phyloP scores from a whole-genome alignment of 2,888 invertebrate species.

The Nemapogon koenigi region DNA sequence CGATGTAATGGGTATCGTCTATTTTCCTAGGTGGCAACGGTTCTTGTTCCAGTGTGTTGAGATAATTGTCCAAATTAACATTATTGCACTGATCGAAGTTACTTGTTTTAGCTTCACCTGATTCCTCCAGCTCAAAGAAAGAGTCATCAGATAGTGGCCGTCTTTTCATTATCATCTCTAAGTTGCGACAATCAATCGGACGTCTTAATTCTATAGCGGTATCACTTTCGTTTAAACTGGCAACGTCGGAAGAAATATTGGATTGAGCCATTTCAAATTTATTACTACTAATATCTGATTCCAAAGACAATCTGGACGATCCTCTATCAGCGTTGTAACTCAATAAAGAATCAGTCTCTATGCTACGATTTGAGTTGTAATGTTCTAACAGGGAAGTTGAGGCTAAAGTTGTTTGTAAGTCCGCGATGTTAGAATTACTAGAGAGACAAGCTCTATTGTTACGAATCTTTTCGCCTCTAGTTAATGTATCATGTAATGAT shows the following conservation, averaged over 20 bases:
- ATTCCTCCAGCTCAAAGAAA: slow-evolving; percentile 70
- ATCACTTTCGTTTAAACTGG: slow-evolving; percentile 46
- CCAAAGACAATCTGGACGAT: slow-evolving; percentile 50
- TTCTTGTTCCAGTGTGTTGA: slow-evolving; percentile 68
- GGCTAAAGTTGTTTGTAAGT: slow-evolving; percentile 27
- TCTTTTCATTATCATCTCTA: slow-evolving; percentile 70
- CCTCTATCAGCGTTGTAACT: slow-evolving; percentile 54
- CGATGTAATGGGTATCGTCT: slow-evolving; percentile 24
- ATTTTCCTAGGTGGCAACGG: no score
- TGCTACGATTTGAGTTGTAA: slow-evolving; percentile 37
- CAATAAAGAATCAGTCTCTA: slow-evolving; percentile 48
- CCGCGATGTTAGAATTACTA: slow-evolving; percentile 33
- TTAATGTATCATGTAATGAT: slow-evolving; percentile 57
- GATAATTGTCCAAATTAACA: slow-evolving; percentile 72
- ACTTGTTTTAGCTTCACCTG: slow-evolving; percentile 58
- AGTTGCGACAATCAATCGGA: slow-evolving; percentile 47
- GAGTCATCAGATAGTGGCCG: slow-evolving; percentile 80
- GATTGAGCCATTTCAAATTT: slow-evolving; percentile 53
- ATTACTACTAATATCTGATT: slow-evolving; percentile 56
- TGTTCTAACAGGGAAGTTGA: slow-evolving; percentile 38
- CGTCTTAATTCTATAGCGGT: slow-evolving; percentile 63
- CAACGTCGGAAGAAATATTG: slow-evolving; percentile 46
- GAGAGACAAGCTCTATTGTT: slow-evolving; percentile 52
- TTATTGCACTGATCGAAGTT: slow-evolving; percentile 56
- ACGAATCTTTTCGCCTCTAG: slow-evolving; percentile 54